Percentiles rank a stretch among this genome's conserved stretches.
These are phyloP conservation scores for Leucoraja erinaceus DNA, from an alignment of 2,113 vertebrate genomes.

Conservation along the genomic window DNA sequence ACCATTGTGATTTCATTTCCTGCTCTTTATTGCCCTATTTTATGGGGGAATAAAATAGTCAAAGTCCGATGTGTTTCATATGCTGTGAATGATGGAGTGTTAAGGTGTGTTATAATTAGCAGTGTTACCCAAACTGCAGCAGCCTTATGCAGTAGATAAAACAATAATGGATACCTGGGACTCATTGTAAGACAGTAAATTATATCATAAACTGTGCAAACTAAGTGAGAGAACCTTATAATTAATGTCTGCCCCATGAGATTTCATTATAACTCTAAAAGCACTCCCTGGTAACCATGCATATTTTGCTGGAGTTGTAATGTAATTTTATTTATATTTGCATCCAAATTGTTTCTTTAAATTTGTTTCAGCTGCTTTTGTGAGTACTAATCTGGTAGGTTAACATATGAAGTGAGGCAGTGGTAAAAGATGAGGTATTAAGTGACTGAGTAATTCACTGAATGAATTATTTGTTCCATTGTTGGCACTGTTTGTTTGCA, in stretches of 20 bases:
- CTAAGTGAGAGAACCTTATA: neutral
- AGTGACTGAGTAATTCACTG: neutral
- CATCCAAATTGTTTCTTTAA: neutral
- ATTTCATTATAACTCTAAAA: neutral
- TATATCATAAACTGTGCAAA: neutral
- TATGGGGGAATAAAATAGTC: conserved; percentile 35
- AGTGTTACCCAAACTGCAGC: conserved; percentile 18
- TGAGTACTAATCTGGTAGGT: neutral
- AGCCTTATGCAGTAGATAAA: conserved; percentile 9
- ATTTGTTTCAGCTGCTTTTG: neutral
- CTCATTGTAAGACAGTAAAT: neutral
- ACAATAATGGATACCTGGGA: conserved; percentile 19
- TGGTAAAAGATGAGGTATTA: neutral
- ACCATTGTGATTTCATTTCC: conserved; percentile 34
- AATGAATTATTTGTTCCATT: neutral
- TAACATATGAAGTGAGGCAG: neutral
- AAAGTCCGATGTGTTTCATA: conserved; percentile 16
- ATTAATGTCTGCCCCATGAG: neutral
- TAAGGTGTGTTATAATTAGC: conserved; percentile 29
- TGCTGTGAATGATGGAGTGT: conserved; percentile 27
- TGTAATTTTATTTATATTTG: conserved; percentile 5
- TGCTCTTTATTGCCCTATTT: conserved; percentile 34
- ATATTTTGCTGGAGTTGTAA: neutral
- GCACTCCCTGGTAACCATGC: neutral
- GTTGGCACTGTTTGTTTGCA: neutral